phyloP scores from a whole-genome alignment of 1,140 invertebrate species.

The Drosophila virilis region DNA sequence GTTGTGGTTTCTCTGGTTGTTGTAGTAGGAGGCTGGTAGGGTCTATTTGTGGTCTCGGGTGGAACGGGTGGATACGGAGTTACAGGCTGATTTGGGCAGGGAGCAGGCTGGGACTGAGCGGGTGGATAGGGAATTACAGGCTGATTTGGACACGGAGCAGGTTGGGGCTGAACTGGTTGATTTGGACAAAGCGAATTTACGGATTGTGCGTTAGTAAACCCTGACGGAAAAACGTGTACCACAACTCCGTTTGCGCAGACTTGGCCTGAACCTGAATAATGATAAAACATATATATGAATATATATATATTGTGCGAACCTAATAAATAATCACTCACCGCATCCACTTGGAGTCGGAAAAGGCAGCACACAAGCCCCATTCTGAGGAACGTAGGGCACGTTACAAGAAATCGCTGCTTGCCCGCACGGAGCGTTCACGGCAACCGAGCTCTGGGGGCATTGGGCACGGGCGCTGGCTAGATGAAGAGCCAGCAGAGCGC shows the following conservation, averaged over 20 bases:
- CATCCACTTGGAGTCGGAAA: not conserved
- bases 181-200: conserved; percentile 8
- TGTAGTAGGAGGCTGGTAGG: not conserved
- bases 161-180: not conserved
- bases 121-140: too few relatives aligned
- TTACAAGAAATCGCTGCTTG: conserved; percentile 1
- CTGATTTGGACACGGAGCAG: not conserved
- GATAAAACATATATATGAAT: too few relatives aligned
- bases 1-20: not conserved
- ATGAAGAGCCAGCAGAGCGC: conserved; percentile 36
- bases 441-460: conserved; percentile 8
- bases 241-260: not conserved
- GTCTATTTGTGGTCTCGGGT: not conserved
- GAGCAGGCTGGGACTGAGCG: too few relatives aligned
- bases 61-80: not conserved
- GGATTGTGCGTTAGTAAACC: not conserved
- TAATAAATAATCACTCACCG: conserved; percentile 10
- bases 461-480: conserved; percentile 5
- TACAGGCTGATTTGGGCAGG: not conserved
- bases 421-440: not conserved
- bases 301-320: not conserved
- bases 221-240: too few relatives aligned
- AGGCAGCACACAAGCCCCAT: conserved; percentile 38
- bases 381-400: conserved; percentile 26
- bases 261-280: conserved; percentile 6